Evolutionary conservation across 2,888 invertebrate species (phyloP).

Genomic region (Caenorhabditis parvicauda): DNA sequence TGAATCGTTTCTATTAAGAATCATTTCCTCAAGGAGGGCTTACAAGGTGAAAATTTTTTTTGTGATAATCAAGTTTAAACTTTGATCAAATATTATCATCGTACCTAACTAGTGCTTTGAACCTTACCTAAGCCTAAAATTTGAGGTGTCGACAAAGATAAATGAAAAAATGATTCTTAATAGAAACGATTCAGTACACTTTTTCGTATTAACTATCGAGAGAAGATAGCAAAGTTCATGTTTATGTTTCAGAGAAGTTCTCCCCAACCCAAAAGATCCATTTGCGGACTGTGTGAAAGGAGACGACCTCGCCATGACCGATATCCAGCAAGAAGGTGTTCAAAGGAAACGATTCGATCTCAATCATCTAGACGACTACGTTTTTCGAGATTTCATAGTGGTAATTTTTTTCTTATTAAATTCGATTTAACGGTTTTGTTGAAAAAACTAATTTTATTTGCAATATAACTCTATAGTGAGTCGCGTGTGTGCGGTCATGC

Average conservation of each 20-base stretch:
- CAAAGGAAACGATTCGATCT: constrained; percentile 41
- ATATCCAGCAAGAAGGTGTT: constrained; percentile 25
- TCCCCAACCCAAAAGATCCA: constrained; percentile 76
- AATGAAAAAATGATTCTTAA: too few species aligned
- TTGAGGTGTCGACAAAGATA: too few species aligned
- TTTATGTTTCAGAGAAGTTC: constrained; percentile 20
- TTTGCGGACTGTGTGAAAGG: constrained; percentile 95
- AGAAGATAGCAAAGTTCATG: neutral
- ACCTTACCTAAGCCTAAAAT: too few species aligned
- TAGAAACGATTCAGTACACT: too few species aligned
- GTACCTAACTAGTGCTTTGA: too few species aligned
- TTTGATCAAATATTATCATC: too few species aligned
- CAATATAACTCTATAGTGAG: neutral
- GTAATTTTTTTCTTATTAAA: constrained; percentile 10
- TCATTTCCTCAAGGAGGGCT: too few species aligned
- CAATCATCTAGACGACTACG: constrained; percentile 34
- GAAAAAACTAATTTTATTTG: neutral
- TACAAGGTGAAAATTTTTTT: too few species aligned
- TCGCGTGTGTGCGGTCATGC: too few species aligned
- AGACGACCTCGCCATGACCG: constrained; percentile 75
- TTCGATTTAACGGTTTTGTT: neutral
- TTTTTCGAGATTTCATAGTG: constrained; percentile 21
- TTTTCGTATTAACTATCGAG: too few species aligned
- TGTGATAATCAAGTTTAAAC: too few species aligned
- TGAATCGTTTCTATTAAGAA: too few species aligned